phyloP scores from a whole-genome alignment of 2,113 vertebrate species.

The Trichechus manatus region DNA sequence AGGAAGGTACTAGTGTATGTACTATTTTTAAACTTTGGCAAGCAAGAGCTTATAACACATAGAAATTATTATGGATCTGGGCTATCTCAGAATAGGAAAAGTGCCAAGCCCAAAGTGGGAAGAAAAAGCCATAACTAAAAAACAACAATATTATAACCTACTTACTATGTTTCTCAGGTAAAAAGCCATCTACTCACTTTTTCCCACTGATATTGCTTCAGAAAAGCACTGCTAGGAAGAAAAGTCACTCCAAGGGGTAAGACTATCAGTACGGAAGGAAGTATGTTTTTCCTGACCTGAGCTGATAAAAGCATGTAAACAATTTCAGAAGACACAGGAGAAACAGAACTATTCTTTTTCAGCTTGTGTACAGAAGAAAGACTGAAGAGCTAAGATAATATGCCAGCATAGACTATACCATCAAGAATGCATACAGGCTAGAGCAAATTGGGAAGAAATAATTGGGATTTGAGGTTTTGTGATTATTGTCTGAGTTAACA shows the following conservation, averaged over 20 bases:
- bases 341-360: neutral
- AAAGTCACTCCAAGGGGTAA: neutral
- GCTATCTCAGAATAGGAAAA: neutral
- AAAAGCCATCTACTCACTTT: neutral
- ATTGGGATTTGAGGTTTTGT: neutral
- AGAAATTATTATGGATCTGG: neutral
- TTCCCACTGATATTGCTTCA: neutral
- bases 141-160: neutral
- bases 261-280: neutral
- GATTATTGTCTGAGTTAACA: neutral
- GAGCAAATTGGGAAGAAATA: neutral
- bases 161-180: neutral
- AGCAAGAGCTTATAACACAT: neutral
- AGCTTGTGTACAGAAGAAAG: neutral
- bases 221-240: neutral
- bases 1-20: neutral
- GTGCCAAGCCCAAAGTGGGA: neutral
- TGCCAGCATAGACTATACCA: neutral
- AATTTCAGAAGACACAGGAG: neutral
- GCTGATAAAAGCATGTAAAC: neutral
- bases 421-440: neutral
- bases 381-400: neutral
- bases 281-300: neutral
- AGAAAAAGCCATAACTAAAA: neutral
- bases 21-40: conserved; percentile 15